phyloP scores from a whole-genome alignment of 2,797 vertebrate species.

The Ambastaia sidthimunki region DNA sequence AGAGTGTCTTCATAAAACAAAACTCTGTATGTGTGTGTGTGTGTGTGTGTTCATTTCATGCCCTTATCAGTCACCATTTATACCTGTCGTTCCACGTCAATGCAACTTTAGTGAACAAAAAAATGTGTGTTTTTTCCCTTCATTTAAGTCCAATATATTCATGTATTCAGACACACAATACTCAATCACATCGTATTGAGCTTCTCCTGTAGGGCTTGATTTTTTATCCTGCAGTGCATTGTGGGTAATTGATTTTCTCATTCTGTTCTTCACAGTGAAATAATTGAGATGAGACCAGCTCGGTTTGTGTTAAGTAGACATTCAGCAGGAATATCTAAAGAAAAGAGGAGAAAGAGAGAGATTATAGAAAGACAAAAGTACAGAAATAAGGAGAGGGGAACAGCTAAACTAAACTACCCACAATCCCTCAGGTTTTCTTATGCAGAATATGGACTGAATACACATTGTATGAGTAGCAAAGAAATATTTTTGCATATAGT shows the following conservation, averaged over 20 bases:
- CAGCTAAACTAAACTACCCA: neutral
- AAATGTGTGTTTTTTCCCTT: neutral
- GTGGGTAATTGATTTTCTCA: neutral
- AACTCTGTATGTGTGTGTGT: no score
- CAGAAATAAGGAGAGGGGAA: neutral
- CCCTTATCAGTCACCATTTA: constrained; percentile 38
- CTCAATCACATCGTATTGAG: constrained; percentile 33
- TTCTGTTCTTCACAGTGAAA: neutral
- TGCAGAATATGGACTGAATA: neutral
- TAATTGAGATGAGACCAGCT: neutral
- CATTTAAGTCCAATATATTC: neutral
- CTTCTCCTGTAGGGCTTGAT: neutral
- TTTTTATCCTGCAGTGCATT: constrained; percentile 6
- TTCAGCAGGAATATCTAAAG: neutral
- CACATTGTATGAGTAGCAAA: neutral
- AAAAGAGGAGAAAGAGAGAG: neutral
- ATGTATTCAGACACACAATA: constrained; percentile 29
- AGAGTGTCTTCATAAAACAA: no score
- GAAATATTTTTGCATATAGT: neutral
- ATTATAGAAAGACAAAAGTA: neutral
- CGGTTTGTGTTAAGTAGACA: neutral
- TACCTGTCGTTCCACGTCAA: neutral
- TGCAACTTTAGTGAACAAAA: neutral
- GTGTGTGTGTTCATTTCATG: neutral
- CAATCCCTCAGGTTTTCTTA: neutral